Evolutionary conservation across 2,797 vertebrate genomes (phyloP).

Genomic region (Carcharodon carcharias): DNA sequence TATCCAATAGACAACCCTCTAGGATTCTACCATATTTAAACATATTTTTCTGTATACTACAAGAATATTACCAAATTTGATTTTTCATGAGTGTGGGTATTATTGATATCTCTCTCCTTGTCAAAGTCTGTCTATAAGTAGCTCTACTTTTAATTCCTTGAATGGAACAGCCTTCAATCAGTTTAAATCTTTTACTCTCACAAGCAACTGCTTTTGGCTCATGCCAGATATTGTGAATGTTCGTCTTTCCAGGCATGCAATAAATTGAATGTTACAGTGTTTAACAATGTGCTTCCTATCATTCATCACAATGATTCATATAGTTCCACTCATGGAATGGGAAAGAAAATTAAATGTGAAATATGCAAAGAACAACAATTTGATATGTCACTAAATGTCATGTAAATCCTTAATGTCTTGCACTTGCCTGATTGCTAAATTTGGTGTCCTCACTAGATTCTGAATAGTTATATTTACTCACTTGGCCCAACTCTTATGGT

Average conservation of each 20-base stretch:
- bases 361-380: not conserved
- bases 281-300: not conserved
- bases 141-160: no score
- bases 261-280: not conserved
- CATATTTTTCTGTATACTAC: not conserved
- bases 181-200: not conserved
- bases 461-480: not conserved
- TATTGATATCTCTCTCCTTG: no score
- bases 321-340: not conserved
- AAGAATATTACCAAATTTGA: not conserved
- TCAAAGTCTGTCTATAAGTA: not conserved
- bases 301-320: not conserved
- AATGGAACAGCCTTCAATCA: not conserved
- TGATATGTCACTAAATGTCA: not conserved
- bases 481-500: not conserved
- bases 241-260: not conserved
- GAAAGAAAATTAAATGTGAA: not conserved
- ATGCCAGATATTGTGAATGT: not conserved
- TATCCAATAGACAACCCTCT: not conserved
- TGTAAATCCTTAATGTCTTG: not conserved
- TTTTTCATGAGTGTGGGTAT: not conserved
- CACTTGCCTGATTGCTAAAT: not conserved
- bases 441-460: slow-evolving; percentile 6
- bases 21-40: not conserved
- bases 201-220: not conserved